Evolutionary conservation across 2,113 vertebrate genomes (phyloP).

Genomic region (Lucifuga dentata): DNA sequence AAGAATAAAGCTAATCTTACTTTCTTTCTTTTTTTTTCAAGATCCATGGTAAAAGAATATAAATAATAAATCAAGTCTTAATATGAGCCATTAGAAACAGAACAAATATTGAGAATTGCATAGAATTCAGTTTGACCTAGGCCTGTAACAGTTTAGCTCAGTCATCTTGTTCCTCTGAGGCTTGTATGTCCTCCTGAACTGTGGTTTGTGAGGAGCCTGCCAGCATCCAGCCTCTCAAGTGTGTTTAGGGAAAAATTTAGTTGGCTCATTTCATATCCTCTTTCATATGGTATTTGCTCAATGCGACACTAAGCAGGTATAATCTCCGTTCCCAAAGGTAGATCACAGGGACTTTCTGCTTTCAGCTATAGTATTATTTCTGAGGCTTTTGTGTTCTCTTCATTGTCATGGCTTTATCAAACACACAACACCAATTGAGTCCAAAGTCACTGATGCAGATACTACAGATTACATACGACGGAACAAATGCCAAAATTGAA

Average conservation of each 20-base stretch:
- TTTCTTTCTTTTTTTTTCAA: no score
- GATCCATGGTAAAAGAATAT: no score
- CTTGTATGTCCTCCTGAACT: slow-evolving; percentile 19
- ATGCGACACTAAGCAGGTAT: slow-evolving; percentile 76
- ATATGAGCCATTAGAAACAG: no score
- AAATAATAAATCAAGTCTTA: no score
- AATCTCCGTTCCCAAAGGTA: slow-evolving; percentile 76
- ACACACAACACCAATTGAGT: slow-evolving; percentile 46
- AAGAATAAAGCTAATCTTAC: no score
- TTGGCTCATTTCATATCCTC: slow-evolving; percentile 60
- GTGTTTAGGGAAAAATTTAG: slow-evolving; percentile 56
- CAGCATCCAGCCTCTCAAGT: slow-evolving; percentile 50
- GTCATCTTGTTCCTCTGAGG: slow-evolving; percentile 21
- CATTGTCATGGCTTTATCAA: slow-evolving; percentile 52
- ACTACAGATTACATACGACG: slow-evolving; percentile 42
- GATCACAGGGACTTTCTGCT: slow-evolving; percentile 71
- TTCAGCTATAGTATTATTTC: slow-evolving; percentile 63
- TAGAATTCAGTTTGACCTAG: slow-evolving; percentile 22
- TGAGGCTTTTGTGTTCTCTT: slow-evolving; percentile 60
- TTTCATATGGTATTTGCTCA: slow-evolving; percentile 63
- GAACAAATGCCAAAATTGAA: slow-evolving; percentile 25
- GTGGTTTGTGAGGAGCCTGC: slow-evolving; percentile 29
- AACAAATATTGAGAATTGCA: slow-evolving; percentile 20
- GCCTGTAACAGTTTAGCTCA: slow-evolving; percentile 16
- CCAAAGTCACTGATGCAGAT: slow-evolving; percentile 65